Conservation (phyloP, 2,113 vertebrate genomes). For the Abramis brama region DNA sequence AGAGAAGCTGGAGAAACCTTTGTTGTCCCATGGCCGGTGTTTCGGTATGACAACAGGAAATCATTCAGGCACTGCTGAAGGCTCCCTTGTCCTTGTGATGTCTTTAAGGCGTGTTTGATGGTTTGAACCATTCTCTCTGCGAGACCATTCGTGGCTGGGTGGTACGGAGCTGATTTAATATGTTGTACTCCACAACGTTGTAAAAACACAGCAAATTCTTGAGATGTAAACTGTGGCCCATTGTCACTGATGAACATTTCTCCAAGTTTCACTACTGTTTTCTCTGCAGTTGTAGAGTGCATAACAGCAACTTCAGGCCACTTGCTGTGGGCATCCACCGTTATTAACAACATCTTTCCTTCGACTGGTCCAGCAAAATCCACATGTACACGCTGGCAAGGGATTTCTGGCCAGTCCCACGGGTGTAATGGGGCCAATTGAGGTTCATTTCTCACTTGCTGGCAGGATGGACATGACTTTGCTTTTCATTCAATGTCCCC, state of each 20-base stretch:
- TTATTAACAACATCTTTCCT: no score
- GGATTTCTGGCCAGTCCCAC: no score
- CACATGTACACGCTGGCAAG: no score
- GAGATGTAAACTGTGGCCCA: background rate
- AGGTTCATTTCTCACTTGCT: no score
- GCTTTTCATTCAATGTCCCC: no score
- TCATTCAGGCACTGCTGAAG: background rate
- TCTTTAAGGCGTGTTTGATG: background rate
- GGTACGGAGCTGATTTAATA: background rate
- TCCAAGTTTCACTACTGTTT: no score
- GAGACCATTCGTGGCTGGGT: background rate
- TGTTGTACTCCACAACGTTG: background rate
- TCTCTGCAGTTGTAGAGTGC: no score
- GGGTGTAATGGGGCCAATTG: no score
- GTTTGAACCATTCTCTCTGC: background rate
- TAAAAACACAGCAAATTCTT: slow-evolving; percentile 1
- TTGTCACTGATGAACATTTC: background rate
- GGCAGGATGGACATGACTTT: no score
- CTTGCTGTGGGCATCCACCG: no score
- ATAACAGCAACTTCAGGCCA: no score
- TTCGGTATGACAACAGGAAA: background rate
- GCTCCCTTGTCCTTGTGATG: background rate
- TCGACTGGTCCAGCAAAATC: no score
- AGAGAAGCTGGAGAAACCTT: background rate
- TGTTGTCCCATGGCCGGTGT: background rate